Base-by-base conservation (phyloP, 2,797 vertebrate species). In the Lacerta viridis region DNA sequence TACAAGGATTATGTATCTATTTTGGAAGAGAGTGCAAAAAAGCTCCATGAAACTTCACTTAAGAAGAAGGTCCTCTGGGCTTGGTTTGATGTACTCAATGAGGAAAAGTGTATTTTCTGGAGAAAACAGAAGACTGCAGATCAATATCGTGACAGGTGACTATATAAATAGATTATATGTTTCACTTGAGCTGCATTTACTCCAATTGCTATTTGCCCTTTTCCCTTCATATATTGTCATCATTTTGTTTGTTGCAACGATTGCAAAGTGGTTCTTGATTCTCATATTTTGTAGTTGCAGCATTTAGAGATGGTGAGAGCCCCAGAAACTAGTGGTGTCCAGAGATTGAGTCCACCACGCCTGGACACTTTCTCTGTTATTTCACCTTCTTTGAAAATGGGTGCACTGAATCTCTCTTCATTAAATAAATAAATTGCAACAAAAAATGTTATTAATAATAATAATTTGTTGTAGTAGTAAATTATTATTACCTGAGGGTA, bases 91-190 rank as follows among this genome's bases (percentile, higher is more conserved):
- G 36, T 96, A 36, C 80, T 95, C 81, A 96, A 91, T 84, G 96
- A 97, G 83, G 96, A 97, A 92, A 97, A 95, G 94, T 90, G 94
- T 7, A 92, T 82, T 29, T 94, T 96, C 46, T 92, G 95, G 97
- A 96, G 97, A 87, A 96, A 93, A 90, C 94, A 97, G 85, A 92
- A 93, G 91, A 92, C 90, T 89, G 98, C 98, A 41, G 87, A 93
- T 55, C 92, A 97, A 75, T 97, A 99, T 88, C 96, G 91, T 74
- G 90, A 97, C 94, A 98, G 98, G 99, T 99, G 87, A 93, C 95
- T 5, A 2, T 4, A 0, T 50, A 74, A 72, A 74, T 39, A 82
- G 9, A 55, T 1, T 4, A 61, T 61, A 50, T 3, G 11, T 78
- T 89, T 91, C 80, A 72, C 27, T 90, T 85, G 4, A n/a, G 15